Evolutionary conservation across 1,140 invertebrate species (phyloP), one percentile per base, ranked within the genome.

Genomic region (Luehdorfia chinensis): DNA sequence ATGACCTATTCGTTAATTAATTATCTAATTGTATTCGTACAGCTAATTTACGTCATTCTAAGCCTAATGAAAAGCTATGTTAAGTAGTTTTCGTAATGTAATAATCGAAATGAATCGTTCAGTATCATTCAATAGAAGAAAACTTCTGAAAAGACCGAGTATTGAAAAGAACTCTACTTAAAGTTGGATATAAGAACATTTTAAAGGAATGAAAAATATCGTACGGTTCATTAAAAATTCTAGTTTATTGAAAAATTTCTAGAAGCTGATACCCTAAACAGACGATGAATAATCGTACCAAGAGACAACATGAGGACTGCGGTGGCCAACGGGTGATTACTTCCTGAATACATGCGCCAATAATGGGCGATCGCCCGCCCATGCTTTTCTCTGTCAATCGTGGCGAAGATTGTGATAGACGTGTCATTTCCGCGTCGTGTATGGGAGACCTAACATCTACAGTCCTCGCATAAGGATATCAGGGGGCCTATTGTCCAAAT

Each of bases 341-440:
- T 2, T n/a, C 8, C 9, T n/a, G 4, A 14, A 41, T 41, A 21
- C n/a, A n/a, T 27, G 13, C 37, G 37, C 15, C 12, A 27, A n/a
- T 27, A 41, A 23, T 7, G 0, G 21, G 19, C 21, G 36, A 25
- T 39, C 21, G 33, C 18, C 21, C 11, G 11, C 11, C 36, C 18
- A 15, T 1, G 9, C 27, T 47, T 37, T 47, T 49, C 39, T 30
- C 44, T 31, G 31, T 51, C 34, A 37, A 27, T 25, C 4, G 15
- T 8, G 9, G n/a, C 48, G 27, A 59, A 59, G 60, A 55, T 61
- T 18, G 50, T 57, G 65, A 68, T 43, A 58, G 65, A 68, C 65
- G 43, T 36, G 55, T 68, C 47, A 68, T 68, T 68, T 68, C 65
- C 65, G 52, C 41, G 8, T 23, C 23, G 21, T 45, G 39, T 37